phyloP scores from a whole-genome alignment of 2,888 invertebrate species.

The Cheilosia pagana region DNA sequence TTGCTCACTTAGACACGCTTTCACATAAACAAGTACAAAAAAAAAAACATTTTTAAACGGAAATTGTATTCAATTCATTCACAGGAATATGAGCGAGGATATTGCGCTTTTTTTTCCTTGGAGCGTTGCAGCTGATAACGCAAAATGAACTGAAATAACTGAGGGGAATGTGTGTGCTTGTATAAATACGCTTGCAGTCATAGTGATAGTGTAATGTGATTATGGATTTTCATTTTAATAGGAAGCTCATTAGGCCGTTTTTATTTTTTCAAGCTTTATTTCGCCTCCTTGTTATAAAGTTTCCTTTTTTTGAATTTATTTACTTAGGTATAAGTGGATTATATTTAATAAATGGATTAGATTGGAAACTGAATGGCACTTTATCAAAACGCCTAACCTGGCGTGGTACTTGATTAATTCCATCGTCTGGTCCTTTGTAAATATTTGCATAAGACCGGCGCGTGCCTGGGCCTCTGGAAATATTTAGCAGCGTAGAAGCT shows the following conservation, averaged over 20 bases:
- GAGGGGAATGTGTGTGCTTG: neutral
- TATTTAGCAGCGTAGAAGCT: neutral
- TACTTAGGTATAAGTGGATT: neutral
- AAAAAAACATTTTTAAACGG: slow-evolving; percentile 27
- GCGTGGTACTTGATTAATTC: neutral
- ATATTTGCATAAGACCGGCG: neutral
- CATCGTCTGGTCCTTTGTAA: neutral
- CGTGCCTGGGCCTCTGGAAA: neutral
- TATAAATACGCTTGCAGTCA: slow-evolving; percentile 28
- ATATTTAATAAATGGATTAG: neutral
- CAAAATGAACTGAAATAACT: slow-evolving; percentile 43
- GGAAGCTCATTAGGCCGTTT: slow-evolving; percentile 32
- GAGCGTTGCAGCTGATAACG: slow-evolving; percentile 68
- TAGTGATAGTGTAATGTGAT: slow-evolving; percentile 32
- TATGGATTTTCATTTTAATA: slow-evolving; percentile 41
- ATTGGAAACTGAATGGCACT: neutral
- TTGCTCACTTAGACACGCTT: slow-evolving; percentile 27
- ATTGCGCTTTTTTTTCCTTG: slow-evolving; percentile 61
- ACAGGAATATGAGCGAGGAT: slow-evolving; percentile 62
- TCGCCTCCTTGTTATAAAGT: neutral
- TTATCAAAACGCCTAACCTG: neutral
- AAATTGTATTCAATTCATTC: slow-evolving; percentile 70
- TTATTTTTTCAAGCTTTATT: neutral
- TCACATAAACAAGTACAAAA: slow-evolving; percentile 7
- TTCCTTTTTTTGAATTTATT: neutral